phyloP scores from a whole-genome alignment of 2,113 vertebrate species.

The Cyprinodon brontotheroides region DNA sequence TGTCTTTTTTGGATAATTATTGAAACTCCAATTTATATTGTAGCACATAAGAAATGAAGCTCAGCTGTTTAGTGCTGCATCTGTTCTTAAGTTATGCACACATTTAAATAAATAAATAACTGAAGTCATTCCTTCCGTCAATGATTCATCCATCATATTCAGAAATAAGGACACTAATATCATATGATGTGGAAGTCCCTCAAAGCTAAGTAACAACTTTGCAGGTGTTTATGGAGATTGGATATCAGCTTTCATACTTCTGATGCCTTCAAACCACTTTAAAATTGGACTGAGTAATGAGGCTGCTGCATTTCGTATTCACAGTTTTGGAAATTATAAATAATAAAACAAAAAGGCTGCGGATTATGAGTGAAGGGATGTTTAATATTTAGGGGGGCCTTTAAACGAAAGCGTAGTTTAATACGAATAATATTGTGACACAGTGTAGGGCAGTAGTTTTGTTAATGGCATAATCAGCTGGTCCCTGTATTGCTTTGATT shows the following conservation, averaged over 20 bases:
- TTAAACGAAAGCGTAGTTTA: neutral
- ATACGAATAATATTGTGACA: neutral
- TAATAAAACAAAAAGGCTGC: slow-evolving; percentile 41
- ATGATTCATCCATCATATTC: slow-evolving; percentile 31
- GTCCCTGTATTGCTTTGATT: neutral
- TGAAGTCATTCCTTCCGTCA: slow-evolving; percentile 46
- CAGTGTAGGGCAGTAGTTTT: neutral
- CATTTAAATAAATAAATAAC: slow-evolving; percentile 55
- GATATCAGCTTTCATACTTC: slow-evolving; percentile 45
- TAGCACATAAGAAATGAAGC: slow-evolving; percentile 62
- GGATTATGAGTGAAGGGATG: slow-evolving; percentile 21
- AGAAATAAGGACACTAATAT: slow-evolving; percentile 52
- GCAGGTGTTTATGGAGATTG: slow-evolving; percentile 64
- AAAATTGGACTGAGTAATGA: slow-evolving; percentile 63
- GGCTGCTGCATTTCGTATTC: slow-evolving; percentile 35
- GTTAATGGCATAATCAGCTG: neutral
- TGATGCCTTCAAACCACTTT: slow-evolving; percentile 67
- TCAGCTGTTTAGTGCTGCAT: slow-evolving; percentile 47
- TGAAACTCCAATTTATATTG: slow-evolving; percentile 66
- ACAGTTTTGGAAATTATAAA: slow-evolving; percentile 34
- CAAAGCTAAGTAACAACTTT: slow-evolving; percentile 48
- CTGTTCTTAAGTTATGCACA: slow-evolving; percentile 52
- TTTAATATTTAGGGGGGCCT: slow-evolving; percentile 5
- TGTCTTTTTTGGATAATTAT: slow-evolving; percentile 32
- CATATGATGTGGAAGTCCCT: slow-evolving; percentile 41